These are phyloP conservation scores for Leucophenga montana DNA, from an alignment of 2,888 invertebrate genomes.

Conservation along the genomic window DNA sequence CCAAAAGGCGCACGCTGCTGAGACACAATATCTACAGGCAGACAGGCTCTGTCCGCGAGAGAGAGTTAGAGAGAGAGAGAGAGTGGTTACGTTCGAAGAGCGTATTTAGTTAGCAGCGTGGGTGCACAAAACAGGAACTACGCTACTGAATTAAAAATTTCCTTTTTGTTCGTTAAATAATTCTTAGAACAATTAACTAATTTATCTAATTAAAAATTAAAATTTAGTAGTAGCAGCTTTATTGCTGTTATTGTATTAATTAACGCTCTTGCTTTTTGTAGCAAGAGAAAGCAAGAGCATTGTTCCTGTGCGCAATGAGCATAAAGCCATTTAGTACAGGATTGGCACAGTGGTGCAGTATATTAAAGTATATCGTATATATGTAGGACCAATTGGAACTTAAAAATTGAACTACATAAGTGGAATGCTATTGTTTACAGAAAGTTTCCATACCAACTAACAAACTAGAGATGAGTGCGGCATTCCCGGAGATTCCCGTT, in stretches of 20 bases:
- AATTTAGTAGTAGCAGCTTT: not conserved
- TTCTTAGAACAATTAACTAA: not conserved
- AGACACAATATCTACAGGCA: no score
- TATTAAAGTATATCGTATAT: no score
- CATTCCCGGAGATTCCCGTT: no score
- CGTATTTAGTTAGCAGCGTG: not conserved
- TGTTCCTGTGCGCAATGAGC: conserved; percentile 26
- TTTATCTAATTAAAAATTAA: not conserved
- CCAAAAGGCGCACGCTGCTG: not conserved
- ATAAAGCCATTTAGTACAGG: conserved; percentile 35
- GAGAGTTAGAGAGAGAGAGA: conserved; percentile 21
- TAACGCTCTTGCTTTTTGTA: not conserved
- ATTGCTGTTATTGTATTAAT: not conserved
- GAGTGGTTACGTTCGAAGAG: not conserved
- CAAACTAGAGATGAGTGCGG: no score
- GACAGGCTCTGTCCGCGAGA: no score
- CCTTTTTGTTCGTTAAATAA: not conserved
- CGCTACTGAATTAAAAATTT: not conserved
- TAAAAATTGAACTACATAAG: no score
- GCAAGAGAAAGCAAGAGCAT: conserved; percentile 5
- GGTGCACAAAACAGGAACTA: not conserved
- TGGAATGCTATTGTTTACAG: no score
- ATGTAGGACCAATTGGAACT: no score
- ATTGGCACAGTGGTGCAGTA: conserved; percentile 45
- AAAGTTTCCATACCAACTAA: no score